Percentiles rank a stretch among this genome's conserved stretches.
Evolutionary conservation across 2,797 vertebrate genomes (phyloP).

Genomic region (Cheirogaleus major): DNA sequence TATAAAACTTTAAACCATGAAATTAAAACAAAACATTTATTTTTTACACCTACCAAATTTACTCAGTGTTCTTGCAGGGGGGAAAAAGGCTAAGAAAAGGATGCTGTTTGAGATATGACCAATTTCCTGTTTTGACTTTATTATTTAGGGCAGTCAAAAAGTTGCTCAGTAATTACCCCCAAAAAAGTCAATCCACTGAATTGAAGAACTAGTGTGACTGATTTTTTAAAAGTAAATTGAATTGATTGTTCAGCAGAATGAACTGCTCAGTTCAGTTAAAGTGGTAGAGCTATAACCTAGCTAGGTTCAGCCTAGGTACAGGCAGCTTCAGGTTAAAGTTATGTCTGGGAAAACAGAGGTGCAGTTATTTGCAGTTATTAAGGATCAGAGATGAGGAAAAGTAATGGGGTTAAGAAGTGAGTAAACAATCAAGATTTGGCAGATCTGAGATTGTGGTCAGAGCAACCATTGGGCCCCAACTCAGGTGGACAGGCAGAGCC

Average conservation of each 20-base stretch:
- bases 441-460: neutral
- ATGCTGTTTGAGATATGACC: neutral
- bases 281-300: neutral
- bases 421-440: conserved; percentile 5
- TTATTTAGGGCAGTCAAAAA: neutral
- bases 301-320: neutral
- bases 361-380: neutral
- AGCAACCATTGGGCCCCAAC: neutral
- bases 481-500: neutral
- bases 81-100: neutral
- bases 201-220: neutral
- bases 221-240: neutral
- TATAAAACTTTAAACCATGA: neutral
- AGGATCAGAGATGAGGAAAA: neutral
- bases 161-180: neutral
- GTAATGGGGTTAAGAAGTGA: neutral
- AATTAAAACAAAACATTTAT: neutral
- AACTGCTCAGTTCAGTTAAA: neutral
- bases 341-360: neutral
- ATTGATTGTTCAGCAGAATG: neutral
- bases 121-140: conserved; percentile 25
- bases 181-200: neutral
- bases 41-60: neutral
- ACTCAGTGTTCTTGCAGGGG: neutral
- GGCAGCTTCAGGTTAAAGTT: neutral